Base-by-base conservation (phyloP, 2,888 invertebrate species). In the Lagria hirta region DNA sequence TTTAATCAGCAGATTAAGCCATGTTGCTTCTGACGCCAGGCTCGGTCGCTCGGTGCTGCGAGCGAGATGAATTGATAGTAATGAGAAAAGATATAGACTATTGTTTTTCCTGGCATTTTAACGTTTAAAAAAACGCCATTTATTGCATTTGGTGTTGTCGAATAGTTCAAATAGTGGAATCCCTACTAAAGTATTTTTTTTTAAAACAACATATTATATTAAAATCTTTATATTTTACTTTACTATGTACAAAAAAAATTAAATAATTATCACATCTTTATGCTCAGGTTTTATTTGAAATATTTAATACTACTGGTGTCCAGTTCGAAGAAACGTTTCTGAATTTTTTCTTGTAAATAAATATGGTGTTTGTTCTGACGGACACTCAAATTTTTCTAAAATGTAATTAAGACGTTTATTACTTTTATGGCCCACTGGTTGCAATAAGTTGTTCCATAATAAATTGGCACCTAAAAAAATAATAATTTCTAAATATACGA, bases 401-500 rank as follows among this genome's bases (percentile, higher is more conserved):
- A 84, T 70, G 8, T 75, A 70, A 0, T 80, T 77, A n/a, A 80
- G 66, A 4, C 70, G 74, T 30, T 66, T 68, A 32, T 74, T 73
- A 0, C 80, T 77, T 64, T 85, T 86, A 54, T 76, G 74, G 14
- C 84, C 84, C 2, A 84, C 78, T 0, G 85, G 84, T 60, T 86
- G 81, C 12, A 86, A 64, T 46, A 86, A 73, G 61, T 85, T 85
- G 71, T 85, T 85, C 85, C 85, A 85, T 0, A 84, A 70, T 21
- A 85, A 74, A 61, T 85, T 85, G 1, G 84, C 84, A 23, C 78
- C 84, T 85, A 71, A 62, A 61, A 62, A 35, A 43, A 28, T 45
- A 22, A n/a, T 23, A 34, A 28, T 14, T 21, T 4, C 3, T 10
- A 11, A n/a, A n/a, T n/a, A n/a, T n/a, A n/a, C n/a, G n/a, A n/a